Percentiles rank a stretch among this genome's conserved stretches.
Conservation (phyloP, 2,113 vertebrate species). For the Eulemur rufifrons region DNA sequence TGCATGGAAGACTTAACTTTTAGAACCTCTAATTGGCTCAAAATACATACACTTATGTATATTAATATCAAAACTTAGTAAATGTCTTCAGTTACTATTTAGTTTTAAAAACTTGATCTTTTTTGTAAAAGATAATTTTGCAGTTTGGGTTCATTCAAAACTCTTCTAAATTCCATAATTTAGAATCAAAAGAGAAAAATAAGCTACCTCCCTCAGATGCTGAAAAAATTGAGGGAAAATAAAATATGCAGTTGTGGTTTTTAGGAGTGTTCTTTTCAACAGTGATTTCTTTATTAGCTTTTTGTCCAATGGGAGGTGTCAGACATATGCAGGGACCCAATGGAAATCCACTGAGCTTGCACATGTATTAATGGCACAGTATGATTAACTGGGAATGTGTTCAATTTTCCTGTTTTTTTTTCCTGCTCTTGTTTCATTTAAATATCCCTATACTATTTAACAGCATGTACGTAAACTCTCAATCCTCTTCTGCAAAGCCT, state of each 20-base stretch:
- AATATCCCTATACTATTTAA: background rate
- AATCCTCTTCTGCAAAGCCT: background rate
- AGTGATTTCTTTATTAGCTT: background rate
- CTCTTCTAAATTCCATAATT: slow-evolving; percentile 43
- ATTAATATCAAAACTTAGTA: slow-evolving; percentile 53
- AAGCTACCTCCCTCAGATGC: background rate
- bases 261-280: background rate
- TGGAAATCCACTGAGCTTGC: background rate
- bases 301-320: background rate
- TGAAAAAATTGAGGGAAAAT: background rate
- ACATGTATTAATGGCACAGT: background rate
- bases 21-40: slow-evolving; percentile 54
- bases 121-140: slow-evolving; percentile 39
- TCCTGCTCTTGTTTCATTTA: background rate
- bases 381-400: background rate
- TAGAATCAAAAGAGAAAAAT: slow-evolving; percentile 6
- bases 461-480: background rate
- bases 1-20: slow-evolving; percentile 41
- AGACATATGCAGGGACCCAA: background rate
- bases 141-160: slow-evolving; percentile 8
- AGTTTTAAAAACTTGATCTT: background rate
- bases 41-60: background rate
- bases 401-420: background rate
- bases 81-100: slow-evolving; percentile 22
- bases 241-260: background rate